Percentiles rank a stretch among this genome's conserved stretches.
phyloP scores from a whole-genome alignment of 2,888 invertebrate species.

The Lordiphosa fenestrarum region DNA sequence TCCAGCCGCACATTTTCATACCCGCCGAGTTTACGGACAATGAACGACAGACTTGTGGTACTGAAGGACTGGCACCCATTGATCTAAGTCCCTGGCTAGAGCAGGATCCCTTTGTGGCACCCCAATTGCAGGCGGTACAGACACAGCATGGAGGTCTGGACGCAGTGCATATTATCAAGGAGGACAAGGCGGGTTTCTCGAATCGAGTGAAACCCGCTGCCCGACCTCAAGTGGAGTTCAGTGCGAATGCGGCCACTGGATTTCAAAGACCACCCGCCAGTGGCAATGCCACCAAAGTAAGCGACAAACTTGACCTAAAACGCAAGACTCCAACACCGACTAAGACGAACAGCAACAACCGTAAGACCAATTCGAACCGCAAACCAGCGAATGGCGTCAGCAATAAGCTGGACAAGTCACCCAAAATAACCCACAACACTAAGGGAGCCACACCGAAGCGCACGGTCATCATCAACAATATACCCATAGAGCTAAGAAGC shows the following conservation, averaged over 20 bases:
- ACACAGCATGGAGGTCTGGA: slow-evolving; percentile 24
- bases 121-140: slow-evolving; percentile 44
- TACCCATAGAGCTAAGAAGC: slow-evolving; percentile 75
- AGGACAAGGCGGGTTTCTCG: slow-evolving; percentile 69
- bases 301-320: slow-evolving; percentile 84
- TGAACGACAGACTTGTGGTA: slow-evolving; percentile 76
- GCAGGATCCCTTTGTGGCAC: slow-evolving; percentile 74
- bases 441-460: slow-evolving; percentile 55
- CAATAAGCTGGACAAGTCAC: slow-evolving; percentile 76
- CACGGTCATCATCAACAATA: slow-evolving; percentile 77
- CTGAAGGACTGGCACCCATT: slow-evolving; percentile 69
- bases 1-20: slow-evolving; percentile 80
- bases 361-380: slow-evolving; percentile 71
- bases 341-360: slow-evolving; percentile 23
- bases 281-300: slow-evolving; percentile 78
- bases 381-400: slow-evolving; percentile 59
- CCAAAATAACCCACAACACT: slow-evolving; percentile 40
- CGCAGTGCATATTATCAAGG: slow-evolving; percentile 40
- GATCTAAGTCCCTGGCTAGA: slow-evolving; percentile 79
- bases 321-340: slow-evolving; percentile 76
- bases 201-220: slow-evolving; percentile 59
- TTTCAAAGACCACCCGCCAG: slow-evolving; percentile 66
- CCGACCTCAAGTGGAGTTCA: slow-evolving; percentile 62
- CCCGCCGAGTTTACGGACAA: slow-evolving; percentile 77
- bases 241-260: slow-evolving; percentile 60